Percentiles rank a stretch among this genome's conserved stretches.
Conservation (phyloP, 2,797 vertebrate genomes). For the Aulostomus chinensis region DNA sequence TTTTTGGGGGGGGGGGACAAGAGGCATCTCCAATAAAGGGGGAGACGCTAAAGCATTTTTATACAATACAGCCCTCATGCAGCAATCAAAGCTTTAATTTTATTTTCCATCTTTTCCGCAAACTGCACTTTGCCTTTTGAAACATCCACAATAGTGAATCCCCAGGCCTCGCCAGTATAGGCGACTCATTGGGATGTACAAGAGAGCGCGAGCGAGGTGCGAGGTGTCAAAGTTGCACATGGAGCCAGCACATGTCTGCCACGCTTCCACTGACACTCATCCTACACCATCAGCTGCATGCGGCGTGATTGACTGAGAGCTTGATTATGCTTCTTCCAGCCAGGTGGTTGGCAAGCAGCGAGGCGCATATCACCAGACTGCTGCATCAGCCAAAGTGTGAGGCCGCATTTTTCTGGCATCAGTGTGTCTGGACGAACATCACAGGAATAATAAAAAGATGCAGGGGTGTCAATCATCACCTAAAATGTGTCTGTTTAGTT, state of each 20-base stretch:
- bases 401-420: slow-evolving; percentile 69
- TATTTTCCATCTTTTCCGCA: too few relatives aligned
- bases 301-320: slow-evolving; percentile 70
- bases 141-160: slow-evolving; percentile 28
- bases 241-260: slow-evolving; percentile 57
- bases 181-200: slow-evolving; percentile 55
- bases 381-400: slow-evolving; percentile 78
- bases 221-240: slow-evolving; percentile 67
- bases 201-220: slow-evolving; percentile 59
- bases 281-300: slow-evolving; percentile 52
- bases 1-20: slow-evolving; percentile 21
- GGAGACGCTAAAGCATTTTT: neutral
- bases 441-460: slow-evolving; percentile 73
- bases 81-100: too few relatives aligned
- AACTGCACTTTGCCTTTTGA: too few relatives aligned
- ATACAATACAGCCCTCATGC: neutral
- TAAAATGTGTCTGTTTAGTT: slow-evolving; percentile 53
- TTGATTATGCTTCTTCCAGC: slow-evolving; percentile 65
- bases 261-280: slow-evolving; percentile 62
- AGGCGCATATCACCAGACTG: slow-evolving; percentile 68
- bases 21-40: neutral
- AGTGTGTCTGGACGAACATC: slow-evolving; percentile 69
- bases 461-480: slow-evolving; percentile 69
- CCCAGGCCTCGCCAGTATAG: slow-evolving; percentile 22
- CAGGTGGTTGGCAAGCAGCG: slow-evolving; percentile 75